Conservation (phyloP, 2,113 vertebrate species). For the Gasterosteus nipponicus region DNA sequence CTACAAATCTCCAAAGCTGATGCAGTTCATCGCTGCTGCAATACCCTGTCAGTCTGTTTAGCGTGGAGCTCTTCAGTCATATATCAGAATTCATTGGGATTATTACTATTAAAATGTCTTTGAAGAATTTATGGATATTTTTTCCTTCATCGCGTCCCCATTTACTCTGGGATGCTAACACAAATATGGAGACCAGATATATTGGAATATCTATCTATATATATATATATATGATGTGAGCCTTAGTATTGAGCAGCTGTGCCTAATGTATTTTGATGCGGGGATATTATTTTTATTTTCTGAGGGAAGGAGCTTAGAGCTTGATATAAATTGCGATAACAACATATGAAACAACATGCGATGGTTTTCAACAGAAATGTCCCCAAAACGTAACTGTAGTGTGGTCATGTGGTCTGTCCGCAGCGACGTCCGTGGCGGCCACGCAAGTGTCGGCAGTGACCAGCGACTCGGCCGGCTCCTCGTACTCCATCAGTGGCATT, state of each 20-base stretch:
- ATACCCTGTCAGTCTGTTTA: neutral
- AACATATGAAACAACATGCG: too few relatives aligned
- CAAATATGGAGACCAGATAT: neutral
- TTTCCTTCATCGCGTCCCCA: neutral
- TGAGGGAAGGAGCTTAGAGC: neutral
- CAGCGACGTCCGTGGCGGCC: constrained; percentile 92
- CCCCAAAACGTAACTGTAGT: neutral
- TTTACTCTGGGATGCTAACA: neutral
- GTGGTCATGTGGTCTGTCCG: constrained; percentile 38
- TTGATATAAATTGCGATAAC: neutral
- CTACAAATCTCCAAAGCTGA: neutral
- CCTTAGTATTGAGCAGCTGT: neutral
- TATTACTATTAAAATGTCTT: too few relatives aligned
- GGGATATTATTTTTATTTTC: neutral
- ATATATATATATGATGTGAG: neutral
- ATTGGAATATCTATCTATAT: neutral
- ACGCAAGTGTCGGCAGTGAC: constrained; percentile 94
- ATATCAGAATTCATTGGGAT: neutral
- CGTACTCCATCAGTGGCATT: constrained; percentile 98
- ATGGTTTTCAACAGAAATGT: neutral
- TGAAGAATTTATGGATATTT: neutral
- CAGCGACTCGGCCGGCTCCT: constrained; percentile 94
- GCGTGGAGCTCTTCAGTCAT: neutral
- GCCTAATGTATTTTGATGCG: neutral
- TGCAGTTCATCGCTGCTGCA: neutral